phyloP scores from a whole-genome alignment of 2,113 vertebrate genomes.

The Octodon degus region DNA sequence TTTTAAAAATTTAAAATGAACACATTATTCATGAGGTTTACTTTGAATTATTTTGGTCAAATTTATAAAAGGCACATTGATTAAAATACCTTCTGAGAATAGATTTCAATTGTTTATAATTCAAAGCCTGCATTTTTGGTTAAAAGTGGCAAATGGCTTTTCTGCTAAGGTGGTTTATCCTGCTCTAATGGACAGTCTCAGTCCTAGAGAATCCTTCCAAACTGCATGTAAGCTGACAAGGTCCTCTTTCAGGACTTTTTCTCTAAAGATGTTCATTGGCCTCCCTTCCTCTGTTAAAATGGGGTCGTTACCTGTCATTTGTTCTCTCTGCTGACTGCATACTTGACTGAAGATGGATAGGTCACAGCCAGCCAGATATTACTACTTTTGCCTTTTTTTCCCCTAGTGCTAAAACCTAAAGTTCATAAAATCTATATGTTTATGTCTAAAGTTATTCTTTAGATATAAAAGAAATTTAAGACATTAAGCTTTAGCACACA shows the following conservation, averaged over 20 bases:
- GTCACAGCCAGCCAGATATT: neutral
- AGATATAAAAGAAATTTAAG: slow-evolving; percentile 21
- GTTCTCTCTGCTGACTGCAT: neutral
- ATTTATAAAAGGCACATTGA: neutral
- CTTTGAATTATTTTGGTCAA: neutral
- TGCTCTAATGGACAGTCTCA: neutral
- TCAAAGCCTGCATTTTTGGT: slow-evolving; percentile 54
- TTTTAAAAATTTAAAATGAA: too few species aligned
- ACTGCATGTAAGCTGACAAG: neutral
- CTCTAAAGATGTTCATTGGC: slow-evolving; percentile 1
- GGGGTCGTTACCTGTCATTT: neutral
- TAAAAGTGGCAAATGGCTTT: neutral
- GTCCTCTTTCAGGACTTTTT: neutral
- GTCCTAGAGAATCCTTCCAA: neutral
- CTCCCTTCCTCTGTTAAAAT: slow-evolving; percentile 16
- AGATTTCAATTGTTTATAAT: neutral
- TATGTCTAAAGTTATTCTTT: neutral
- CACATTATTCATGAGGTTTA: neutral
- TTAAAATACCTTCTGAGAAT: slow-evolving; percentile 20
- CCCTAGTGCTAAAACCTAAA: slow-evolving; percentile 10
- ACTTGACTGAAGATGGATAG: slow-evolving; percentile 36
- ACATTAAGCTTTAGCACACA: neutral
- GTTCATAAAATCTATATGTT: neutral
- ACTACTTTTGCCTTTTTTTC: slow-evolving; percentile 35
- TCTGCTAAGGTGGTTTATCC: neutral